These are phyloP conservation scores for Spizella passerina DNA, from an alignment of 2,797 vertebrate species.

Conservation along the genomic window DNA sequence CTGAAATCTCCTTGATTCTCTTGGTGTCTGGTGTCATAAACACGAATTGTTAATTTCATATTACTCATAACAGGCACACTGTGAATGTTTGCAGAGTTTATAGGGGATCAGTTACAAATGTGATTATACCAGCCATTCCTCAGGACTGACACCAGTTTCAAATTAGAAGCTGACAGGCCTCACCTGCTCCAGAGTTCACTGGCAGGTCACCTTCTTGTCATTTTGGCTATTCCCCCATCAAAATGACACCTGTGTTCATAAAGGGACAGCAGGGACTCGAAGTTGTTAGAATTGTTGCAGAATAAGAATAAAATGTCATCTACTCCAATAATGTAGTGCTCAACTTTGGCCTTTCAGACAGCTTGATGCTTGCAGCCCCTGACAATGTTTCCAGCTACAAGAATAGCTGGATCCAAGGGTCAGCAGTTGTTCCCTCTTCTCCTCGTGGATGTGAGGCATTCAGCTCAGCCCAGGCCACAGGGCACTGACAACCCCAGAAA, in stretches of 20 bases:
- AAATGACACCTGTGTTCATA: constrained; percentile 77
- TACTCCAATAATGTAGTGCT: constrained; percentile 50
- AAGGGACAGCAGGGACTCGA: constrained; percentile 42
- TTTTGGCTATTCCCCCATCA: constrained; percentile 62
- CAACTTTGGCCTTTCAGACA: constrained; percentile 68
- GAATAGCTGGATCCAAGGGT: constrained; percentile 23
- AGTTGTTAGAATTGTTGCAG: constrained; percentile 70
- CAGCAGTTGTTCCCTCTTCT: constrained; percentile 21
- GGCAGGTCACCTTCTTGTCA: constrained; percentile 82
- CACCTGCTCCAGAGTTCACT: constrained; percentile 85
- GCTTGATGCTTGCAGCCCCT: neutral
- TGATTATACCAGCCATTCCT: constrained; percentile 77
- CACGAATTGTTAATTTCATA: constrained; percentile 69
- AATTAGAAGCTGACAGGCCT: constrained; percentile 84
- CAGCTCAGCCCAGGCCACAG: neutral
- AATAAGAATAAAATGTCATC: constrained; percentile 64
- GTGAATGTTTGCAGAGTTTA: constrained; percentile 64
- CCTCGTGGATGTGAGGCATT: neutral
- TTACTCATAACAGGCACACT: constrained; percentile 39
- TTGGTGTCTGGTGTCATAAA: constrained; percentile 49
- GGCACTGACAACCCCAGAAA: neutral
- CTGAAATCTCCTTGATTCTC: constrained; percentile 45
- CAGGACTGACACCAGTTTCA: constrained; percentile 79
- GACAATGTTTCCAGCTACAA: constrained; percentile 37
- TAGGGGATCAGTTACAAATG: constrained; percentile 78